Evolutionary conservation across 1,140 invertebrate species (phyloP), one percentile per base, ranked within the genome.

Genomic region (Bombus confusus): DNA sequence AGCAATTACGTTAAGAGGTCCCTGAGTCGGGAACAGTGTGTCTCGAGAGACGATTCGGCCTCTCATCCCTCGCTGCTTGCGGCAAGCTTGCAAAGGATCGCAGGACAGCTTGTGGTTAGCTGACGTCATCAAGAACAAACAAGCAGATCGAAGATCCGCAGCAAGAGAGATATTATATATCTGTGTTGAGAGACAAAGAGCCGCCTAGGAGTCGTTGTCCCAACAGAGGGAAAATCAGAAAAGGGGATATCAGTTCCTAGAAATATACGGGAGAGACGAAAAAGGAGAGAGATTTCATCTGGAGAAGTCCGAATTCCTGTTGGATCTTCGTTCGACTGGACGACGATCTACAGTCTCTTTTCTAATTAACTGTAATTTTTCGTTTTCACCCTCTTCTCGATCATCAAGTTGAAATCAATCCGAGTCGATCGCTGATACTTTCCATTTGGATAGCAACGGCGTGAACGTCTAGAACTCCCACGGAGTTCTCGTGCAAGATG

Each of bases 61-160:
- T 75, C 25, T 68, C 31, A 39, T 69, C 39, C 57, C 34, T 13
- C 37, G 68, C 34, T 10, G 6, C 41, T 80, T 43, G 72, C 43
- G 87, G 64, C 22, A 59, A 64, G 59, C 78, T 74, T 39, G 85
- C 25, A 59, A 66, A 72, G 78, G 80, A 88, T 87, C 75, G 75
- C 57, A 52, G 77, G 87, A 43, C 71, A 69, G 86, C 74, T 88
- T 85, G 73, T 34, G 87, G 85, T 73, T 74, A 89, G 80, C 87
- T 86, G 89, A 91, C 90, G 88, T 91, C 90, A 91, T 88, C 83
- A 25, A 77, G 74, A 83, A 85, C 74, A 85, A 89, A 89, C 89
- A 87, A 85, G 79, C 76, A 82, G 87, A 89, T 79, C 76, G 83
- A 86, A 73, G 86, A 75, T 66, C 64, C 69, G 80, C 25, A n/a